These are phyloP conservation scores for Paramormyrops hopkinsi DNA, from an alignment of 2,797 vertebrate genomes.

Conservation along the genomic window DNA sequence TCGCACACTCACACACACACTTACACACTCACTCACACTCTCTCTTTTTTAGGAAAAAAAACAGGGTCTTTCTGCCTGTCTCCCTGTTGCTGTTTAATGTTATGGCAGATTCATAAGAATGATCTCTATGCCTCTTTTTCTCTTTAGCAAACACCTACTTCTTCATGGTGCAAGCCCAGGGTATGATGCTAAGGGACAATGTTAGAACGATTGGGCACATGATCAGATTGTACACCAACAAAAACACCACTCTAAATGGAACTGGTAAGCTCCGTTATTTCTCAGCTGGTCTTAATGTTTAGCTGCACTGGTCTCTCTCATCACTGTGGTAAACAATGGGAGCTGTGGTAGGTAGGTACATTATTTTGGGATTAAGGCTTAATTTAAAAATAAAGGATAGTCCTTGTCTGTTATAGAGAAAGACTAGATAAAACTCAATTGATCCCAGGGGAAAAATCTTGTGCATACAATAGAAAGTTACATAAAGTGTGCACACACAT, in stretches of 20 bases:
- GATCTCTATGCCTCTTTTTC: not conserved
- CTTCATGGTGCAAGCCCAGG: constrained; percentile 96
- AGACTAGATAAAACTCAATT: not conserved
- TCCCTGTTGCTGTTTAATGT: not conserved
- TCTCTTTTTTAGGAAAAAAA: not conserved
- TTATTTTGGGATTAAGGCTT: not conserved
- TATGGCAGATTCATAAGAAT: not conserved
- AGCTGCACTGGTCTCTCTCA: not conserved
- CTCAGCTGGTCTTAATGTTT: not conserved
- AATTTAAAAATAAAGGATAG: not conserved
- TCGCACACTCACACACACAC: not conserved
- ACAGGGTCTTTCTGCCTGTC: not conserved
- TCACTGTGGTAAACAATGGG: not conserved
- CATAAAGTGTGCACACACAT: not conserved
- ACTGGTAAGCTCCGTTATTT: constrained; percentile 66
- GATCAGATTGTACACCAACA: constrained; percentile 91
- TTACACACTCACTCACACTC: not conserved
- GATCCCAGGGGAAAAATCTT: not conserved
- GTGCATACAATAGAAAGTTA: not conserved
- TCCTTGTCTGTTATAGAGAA: not conserved
- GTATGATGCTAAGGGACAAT: constrained; percentile 92
- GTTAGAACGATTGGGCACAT: constrained; percentile 92
- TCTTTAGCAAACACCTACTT: constrained; percentile 87
- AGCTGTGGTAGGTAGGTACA: not conserved
- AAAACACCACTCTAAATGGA: constrained; percentile 86